Evolutionary conservation across 2,113 vertebrate genomes (phyloP).

Genomic region (Mus pahari): DNA sequence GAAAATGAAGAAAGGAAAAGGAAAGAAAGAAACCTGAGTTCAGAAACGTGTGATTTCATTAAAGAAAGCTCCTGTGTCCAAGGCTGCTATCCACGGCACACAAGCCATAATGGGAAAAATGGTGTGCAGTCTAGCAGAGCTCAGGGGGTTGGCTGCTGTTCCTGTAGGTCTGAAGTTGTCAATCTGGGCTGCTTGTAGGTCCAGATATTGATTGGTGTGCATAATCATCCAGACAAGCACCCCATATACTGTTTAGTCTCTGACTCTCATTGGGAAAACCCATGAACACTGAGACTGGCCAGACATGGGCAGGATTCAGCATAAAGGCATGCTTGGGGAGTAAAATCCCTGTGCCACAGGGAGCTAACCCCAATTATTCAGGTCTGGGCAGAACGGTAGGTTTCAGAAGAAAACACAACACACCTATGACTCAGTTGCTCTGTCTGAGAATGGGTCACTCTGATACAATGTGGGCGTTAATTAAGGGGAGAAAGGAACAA

Average conservation of each 20-base stretch:
- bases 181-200: neutral
- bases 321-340: neutral
- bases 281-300: neutral
- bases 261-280: neutral
- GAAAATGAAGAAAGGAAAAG: neutral
- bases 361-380: conserved; percentile 53
- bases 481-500: conserved; percentile 39
- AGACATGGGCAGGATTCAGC: neutral
- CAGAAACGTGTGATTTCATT: neutral
- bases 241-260: neutral
- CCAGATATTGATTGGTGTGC: neutral
- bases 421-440: conserved; percentile 43
- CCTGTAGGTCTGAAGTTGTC: neutral
- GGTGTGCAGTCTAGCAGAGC: neutral
- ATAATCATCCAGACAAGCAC: neutral
- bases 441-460: conserved; percentile 35
- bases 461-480: conserved; percentile 28
- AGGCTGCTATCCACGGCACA: neutral
- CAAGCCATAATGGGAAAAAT: too few relatives aligned
- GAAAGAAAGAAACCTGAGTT: neutral
- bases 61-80: neutral
- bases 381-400: conserved; percentile 7
- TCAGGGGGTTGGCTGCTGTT: too few relatives aligned
- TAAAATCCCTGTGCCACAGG: neutral
- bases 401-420: conserved; percentile 39